Conservation (phyloP, 2,888 invertebrate species). For the Monoplex corrugatus region DNA sequence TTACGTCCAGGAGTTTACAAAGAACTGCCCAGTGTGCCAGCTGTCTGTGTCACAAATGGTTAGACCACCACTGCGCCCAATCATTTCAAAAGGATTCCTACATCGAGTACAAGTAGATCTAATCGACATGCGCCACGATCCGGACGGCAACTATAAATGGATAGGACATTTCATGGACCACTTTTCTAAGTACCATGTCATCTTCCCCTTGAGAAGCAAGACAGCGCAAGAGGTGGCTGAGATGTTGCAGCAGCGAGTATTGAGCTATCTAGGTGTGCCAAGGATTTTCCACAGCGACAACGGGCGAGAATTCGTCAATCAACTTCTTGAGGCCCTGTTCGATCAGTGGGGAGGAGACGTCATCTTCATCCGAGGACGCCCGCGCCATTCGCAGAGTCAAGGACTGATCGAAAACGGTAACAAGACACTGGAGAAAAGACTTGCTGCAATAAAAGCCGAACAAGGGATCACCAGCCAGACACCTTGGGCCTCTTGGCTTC, state of each 20-base stretch:
- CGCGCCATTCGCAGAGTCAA: slow-evolving; percentile 52
- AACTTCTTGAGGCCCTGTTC: slow-evolving; percentile 20
- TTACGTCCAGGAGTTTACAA: not conserved
- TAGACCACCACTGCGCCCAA: slow-evolving; percentile 52
- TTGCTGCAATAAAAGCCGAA: slow-evolving; percentile 39
- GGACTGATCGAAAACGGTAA: slow-evolving; percentile 54
- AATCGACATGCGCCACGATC: slow-evolving; percentile 57
- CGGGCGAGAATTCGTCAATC: slow-evolving; percentile 57
- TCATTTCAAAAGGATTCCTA: slow-evolving; percentile 49
- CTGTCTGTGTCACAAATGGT: not conserved
- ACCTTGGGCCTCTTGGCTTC: too few relatives aligned
- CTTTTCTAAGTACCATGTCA: slow-evolving; percentile 57
- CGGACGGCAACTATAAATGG: slow-evolving; percentile 55
- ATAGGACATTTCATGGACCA: slow-evolving; percentile 57
- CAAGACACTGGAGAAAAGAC: slow-evolving; percentile 40
- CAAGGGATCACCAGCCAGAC: too few relatives aligned
- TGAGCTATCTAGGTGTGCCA: slow-evolving; percentile 52
- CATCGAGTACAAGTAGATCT: slow-evolving; percentile 52
- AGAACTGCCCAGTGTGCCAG: slow-evolving; percentile 8
- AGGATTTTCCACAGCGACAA: slow-evolving; percentile 56
- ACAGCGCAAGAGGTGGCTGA: slow-evolving; percentile 55
- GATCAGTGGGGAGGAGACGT: slow-evolving; percentile 49
- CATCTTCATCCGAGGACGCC: slow-evolving; percentile 47
- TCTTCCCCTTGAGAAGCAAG: slow-evolving; percentile 55
- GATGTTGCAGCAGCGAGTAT: slow-evolving; percentile 53